These are phyloP conservation scores for Eulimnadia texana DNA, from an alignment of 1,140 invertebrate genomes.

Conservation along the genomic window DNA sequence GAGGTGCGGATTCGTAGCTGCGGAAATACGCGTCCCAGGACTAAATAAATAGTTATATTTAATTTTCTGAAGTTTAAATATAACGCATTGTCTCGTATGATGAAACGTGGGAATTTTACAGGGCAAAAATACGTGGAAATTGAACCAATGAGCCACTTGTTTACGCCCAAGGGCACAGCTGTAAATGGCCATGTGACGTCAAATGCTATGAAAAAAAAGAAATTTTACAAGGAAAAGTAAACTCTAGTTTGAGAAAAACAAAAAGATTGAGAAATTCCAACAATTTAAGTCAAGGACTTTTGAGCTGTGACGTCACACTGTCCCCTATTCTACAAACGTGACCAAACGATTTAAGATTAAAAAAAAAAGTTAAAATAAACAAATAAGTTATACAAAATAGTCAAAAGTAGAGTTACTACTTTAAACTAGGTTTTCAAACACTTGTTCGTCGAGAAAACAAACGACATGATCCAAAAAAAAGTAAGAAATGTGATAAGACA, in stretches of 20 bases:
- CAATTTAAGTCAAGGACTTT: not conserved
- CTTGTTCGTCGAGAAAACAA: too few species aligned
- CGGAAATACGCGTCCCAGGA: constrained; percentile 98
- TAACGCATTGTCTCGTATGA: not conserved
- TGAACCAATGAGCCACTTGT: not conserved
- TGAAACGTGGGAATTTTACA: not conserved
- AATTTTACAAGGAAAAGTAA: not conserved
- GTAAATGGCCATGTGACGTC: not conserved
- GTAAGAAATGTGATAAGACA: too few species aligned
- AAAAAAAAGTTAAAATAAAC: not conserved
- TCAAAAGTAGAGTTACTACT: too few species aligned
- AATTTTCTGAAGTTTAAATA: not conserved
- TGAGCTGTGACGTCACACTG: too few species aligned
- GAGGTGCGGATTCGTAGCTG: constrained; percentile 74
- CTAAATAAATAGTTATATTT: constrained; percentile 37
- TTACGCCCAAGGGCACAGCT: not conserved
- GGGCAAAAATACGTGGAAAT: not conserved
- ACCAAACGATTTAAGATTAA: not conserved
- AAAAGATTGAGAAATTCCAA: not conserved
- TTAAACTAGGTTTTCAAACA: too few species aligned
- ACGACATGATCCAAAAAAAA: too few species aligned
- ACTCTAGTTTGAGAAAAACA: not conserved
- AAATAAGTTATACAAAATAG: too few species aligned
- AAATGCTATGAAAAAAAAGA: not conserved
- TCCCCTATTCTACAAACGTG: not conserved